A percentile compares a stretch with the other conserved stretches of the same genome.
phyloP scores from a whole-genome alignment of 2,113 vertebrate species.

The Crotalus viridis region DNA sequence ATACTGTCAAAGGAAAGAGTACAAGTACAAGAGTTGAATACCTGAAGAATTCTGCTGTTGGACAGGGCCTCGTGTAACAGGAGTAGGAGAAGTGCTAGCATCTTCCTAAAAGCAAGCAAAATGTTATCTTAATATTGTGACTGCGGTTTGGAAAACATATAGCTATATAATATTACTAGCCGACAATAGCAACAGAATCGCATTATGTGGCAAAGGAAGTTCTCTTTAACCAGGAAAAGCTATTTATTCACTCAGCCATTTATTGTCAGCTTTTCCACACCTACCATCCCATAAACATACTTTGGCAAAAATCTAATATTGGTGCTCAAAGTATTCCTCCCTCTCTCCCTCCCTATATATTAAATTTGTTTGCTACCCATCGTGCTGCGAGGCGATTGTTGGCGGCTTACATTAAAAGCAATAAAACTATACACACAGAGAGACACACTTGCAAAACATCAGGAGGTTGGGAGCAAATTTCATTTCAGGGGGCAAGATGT shows the following conservation, averaged over 20 bases:
- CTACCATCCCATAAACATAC: background rate
- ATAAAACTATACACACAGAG: background rate
- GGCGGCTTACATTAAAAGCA: background rate
- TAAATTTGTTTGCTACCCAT: background rate
- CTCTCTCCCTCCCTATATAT: background rate
- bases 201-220: background rate
- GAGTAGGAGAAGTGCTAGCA: constrained; percentile 83
- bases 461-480: background rate
- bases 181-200: background rate
- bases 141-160: background rate
- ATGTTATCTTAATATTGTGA: background rate
- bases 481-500: background rate
- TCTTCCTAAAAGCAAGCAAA: constrained; percentile 81
- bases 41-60: constrained; percentile 89
- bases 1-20: constrained; percentile 1
- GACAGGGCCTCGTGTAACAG: constrained; percentile 77
- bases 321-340: background rate
- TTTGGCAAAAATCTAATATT: background rate
- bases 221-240: background rate
- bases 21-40: constrained; percentile 45
- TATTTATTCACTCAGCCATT: background rate
- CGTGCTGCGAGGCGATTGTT: background rate
- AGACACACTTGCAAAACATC: background rate
- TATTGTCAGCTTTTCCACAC: background rate
- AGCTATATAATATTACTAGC: background rate